Evolutionary conservation across 2,888 invertebrate genomes (phyloP), one percentile per base, ranked within the genome.

Genomic region (Mongoloraphidia duomilia): DNA sequence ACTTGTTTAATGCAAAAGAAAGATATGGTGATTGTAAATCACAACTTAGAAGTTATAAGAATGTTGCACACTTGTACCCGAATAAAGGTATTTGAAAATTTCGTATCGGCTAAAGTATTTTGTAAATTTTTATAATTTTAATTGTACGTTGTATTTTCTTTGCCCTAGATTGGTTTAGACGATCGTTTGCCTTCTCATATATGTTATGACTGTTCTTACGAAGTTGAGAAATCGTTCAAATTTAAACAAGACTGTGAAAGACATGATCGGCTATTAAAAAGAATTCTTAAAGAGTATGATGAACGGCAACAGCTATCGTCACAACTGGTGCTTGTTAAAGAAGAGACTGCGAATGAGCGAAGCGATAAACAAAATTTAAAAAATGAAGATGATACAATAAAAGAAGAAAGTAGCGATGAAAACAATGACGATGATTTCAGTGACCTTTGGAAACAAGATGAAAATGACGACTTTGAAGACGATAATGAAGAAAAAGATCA

Each of bases 181-280:
- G 39, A 46, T 33, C 39, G 46, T 1, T 34, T 46, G 34, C 46
- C 46, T n/a, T 26, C 13, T 34, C 36, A 26, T 40, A 46, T 46
- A 4, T 46, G 46, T 46, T 12, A 12, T 13, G 33, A 36, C 6
- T 46, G 46, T 40, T 39, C 39, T 36, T 26, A 38, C 17, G n/a
- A 40, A 40, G 17, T 46, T 8, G 26, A 46, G 8, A 33, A 39
- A 40, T 46, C 40, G 13, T 46, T 26, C 34, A 33, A 38, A n/a
- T 46, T 46, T 40, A 39, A 34, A 39, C 33, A 39, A 46, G 13
- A 39, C 26, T 38, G 46, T 12, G 46, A 46, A 40, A 46, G 40
- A 8, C 12, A n/a, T 11, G 36, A 38, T 26, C 12, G 36, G 11
- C 13, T 46, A 39, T 46, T 46, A 33, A 12, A 36, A 35, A 26